phyloP scores from a whole-genome alignment of 2,888 invertebrate genomes.

The Allacma fusca region DNA sequence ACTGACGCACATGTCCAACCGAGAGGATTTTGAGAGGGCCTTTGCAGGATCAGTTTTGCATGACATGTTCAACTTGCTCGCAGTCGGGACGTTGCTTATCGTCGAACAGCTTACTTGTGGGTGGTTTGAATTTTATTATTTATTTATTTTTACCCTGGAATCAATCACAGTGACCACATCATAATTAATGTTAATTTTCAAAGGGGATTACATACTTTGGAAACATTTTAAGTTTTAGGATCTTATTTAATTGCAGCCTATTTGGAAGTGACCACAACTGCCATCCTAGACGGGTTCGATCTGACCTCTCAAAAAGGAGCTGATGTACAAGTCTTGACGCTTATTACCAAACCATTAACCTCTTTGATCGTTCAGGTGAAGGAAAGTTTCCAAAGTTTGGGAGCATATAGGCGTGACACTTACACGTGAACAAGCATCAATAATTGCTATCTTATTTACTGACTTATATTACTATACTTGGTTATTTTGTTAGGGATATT shows the following conservation, averaged over 20 bases:
- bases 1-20: constrained; percentile 65
- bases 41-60: constrained; percentile 69
- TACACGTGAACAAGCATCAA: too few species aligned
- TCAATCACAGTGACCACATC: too few species aligned
- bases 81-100: constrained; percentile 62
- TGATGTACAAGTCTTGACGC: constrained; percentile 64
- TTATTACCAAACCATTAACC: constrained; percentile 66
- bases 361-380: constrained; percentile 64
- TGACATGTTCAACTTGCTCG: constrained; percentile 70
- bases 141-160: constrained; percentile 1
- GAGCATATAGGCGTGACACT: too few species aligned
- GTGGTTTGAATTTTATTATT: neutral
- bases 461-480: too few species aligned
- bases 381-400: neutral
- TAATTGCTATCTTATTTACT: too few species aligned
- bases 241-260: constrained; percentile 61
- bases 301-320: constrained; percentile 62
- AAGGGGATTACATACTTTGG: constrained; percentile 43
- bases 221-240: constrained; percentile 46
- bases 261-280: constrained; percentile 63
- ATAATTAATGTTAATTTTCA: too few species aligned
- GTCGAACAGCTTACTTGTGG: constrained; percentile 26
- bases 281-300: constrained; percentile 62
- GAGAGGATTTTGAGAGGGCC: constrained; percentile 67
- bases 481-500: too few species aligned